These are phyloP conservation scores for Heterotilapia buettikoferi DNA, from an alignment of 2,113 vertebrate genomes.

Conservation along the genomic window DNA sequence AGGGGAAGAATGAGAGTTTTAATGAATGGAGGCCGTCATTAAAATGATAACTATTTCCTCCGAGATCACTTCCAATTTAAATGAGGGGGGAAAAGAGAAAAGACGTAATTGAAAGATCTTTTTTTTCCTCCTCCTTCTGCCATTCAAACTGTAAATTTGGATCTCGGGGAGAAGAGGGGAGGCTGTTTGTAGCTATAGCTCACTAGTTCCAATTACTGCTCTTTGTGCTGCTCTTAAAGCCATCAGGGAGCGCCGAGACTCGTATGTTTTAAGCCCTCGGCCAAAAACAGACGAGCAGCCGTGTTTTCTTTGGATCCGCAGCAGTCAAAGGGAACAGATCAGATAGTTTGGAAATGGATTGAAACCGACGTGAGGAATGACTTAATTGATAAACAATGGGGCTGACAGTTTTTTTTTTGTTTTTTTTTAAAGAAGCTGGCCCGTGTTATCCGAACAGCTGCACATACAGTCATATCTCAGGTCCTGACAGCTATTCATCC, in stretches of 20 bases:
- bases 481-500: neutral
- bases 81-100: constrained; percentile 47
- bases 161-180: constrained; percentile 22
- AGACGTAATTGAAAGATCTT: constrained; percentile 72
- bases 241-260: constrained; percentile 24
- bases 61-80: constrained; percentile 75
- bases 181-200: constrained; percentile 40
- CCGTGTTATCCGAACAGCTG: neutral
- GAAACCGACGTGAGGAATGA: constrained; percentile 4
- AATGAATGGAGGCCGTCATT: constrained; percentile 75
- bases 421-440: neutral
- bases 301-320: constrained; percentile 13
- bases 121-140: constrained; percentile 54
- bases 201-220: constrained; percentile 52
- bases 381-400: constrained; percentile 18
- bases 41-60: constrained; percentile 76
- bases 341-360: neutral
- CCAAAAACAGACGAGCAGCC: neutral
- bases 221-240: constrained; percentile 43
- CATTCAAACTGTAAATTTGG: constrained; percentile 67
- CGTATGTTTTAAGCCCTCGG: constrained; percentile 14
- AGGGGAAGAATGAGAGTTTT: constrained; percentile 62
- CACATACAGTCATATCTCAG: neutral
- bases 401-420: neutral
- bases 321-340: constrained; percentile 19